Conservation (phyloP, 2,113 vertebrate species). For the Podarcis muralis region DNA sequence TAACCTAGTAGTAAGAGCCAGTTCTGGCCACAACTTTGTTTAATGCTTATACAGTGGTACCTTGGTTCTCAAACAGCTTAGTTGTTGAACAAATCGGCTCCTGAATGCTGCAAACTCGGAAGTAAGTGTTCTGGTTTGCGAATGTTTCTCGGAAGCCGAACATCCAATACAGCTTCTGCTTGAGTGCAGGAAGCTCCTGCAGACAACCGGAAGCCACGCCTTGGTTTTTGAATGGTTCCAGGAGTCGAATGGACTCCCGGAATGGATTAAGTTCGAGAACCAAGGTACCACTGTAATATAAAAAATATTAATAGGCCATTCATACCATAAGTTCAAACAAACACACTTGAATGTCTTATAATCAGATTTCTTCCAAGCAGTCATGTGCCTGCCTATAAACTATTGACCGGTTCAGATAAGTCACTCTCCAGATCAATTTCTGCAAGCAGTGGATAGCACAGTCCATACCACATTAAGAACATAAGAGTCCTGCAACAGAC, state of each 20-base stretch:
- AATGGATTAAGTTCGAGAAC: too few relatives aligned
- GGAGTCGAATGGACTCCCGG: too few relatives aligned
- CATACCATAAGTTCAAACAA: neutral
- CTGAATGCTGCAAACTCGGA: too few relatives aligned
- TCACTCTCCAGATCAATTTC: neutral
- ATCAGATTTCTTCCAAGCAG: neutral
- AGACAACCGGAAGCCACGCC: too few relatives aligned
- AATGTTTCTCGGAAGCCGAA: too few relatives aligned
- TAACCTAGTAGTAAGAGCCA: neutral
- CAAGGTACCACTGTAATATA: neutral
- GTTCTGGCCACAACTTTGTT: neutral
- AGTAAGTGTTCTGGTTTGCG: too few relatives aligned
- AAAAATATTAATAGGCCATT: neutral
- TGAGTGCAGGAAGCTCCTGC: too few relatives aligned
- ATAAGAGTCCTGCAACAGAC: too few relatives aligned
- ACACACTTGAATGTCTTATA: neutral
- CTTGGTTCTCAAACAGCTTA: too few relatives aligned
- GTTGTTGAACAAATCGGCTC: too few relatives aligned
- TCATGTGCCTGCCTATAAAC: neutral
- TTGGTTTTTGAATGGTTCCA: too few relatives aligned
- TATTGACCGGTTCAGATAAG: neutral
- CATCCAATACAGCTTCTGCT: too few relatives aligned
- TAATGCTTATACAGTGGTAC: neutral
- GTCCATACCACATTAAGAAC: neutral
- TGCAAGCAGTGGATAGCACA: neutral